Conservation (phyloP, 2,797 vertebrate species). For the Anguilla pacifica region DNA sequence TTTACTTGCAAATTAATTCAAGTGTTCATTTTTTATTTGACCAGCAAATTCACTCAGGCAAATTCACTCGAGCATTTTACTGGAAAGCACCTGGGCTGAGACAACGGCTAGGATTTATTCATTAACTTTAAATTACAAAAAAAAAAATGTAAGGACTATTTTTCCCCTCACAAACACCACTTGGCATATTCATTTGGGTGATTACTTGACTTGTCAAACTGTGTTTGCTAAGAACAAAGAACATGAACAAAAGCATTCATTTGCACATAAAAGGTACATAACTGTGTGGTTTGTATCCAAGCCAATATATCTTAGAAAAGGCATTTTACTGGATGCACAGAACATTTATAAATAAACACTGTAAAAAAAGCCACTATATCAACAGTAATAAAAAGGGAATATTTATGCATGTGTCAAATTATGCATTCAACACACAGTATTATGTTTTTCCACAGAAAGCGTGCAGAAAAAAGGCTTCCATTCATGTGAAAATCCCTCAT, state of each 20-base stretch:
- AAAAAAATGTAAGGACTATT: neutral
- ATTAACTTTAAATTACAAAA: neutral
- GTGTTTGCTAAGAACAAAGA: neutral
- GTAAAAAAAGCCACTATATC: too few species aligned
- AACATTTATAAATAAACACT: neutral
- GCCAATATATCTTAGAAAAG: neutral
- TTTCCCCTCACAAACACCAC: neutral
- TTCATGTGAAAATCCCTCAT: too few species aligned
- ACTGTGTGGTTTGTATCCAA: neutral
- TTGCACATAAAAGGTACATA: neutral
- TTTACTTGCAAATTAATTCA: neutral
- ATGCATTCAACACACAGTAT: neutral
- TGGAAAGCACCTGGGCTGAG: neutral
- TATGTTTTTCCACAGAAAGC: neutral
- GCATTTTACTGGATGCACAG: neutral
- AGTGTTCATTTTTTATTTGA: neutral
- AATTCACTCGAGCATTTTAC: neutral
- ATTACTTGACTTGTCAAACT: neutral
- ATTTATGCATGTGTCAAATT: neutral
- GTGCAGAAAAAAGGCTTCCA: neutral
- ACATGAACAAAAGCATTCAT: neutral
- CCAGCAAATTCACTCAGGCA: neutral
- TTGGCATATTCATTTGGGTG: neutral
- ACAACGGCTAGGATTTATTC: neutral
- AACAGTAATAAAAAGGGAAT: too few species aligned